These are phyloP conservation scores for Capitella teleta DNA, from an alignment of 1,140 invertebrate genomes.

Conservation along the genomic window DNA sequence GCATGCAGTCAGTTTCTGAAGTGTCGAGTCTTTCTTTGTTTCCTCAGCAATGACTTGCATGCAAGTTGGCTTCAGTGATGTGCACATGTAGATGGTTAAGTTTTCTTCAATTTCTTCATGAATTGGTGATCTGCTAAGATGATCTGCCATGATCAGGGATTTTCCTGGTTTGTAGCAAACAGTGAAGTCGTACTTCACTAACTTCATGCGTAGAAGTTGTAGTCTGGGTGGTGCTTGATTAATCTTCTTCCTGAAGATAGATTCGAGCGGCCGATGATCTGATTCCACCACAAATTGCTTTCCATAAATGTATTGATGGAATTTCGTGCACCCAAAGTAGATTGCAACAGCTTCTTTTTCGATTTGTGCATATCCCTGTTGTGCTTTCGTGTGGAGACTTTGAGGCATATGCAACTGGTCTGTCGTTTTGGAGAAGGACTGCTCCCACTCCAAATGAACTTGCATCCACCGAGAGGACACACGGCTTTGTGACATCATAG, in stretches of 20 bases:
- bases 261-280: conserved; percentile 35
- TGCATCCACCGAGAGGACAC: no score
- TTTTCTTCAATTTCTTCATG: no score
- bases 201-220: conserved; percentile 39
- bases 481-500: no score
- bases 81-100: no score
- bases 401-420: conserved; percentile 41
- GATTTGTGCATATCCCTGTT: conserved; percentile 44
- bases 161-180: not conserved
- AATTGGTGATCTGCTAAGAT: no score
- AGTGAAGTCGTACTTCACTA: conserved; percentile 40
- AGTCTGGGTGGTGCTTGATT: conserved; percentile 33
- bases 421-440: conserved; percentile 41
- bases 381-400: conserved; percentile 31
- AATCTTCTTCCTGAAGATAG: conserved; percentile 39
- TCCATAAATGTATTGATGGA: conserved; percentile 37
- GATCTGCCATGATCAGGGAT: not conserved
- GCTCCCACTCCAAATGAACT: conserved; percentile 40
- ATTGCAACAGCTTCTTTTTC: conserved; percentile 45
- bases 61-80: no score
- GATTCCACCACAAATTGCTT: conserved; percentile 16
- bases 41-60: no score
- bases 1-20: no score
- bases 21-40: no score
- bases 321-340: conserved; percentile 38